Percentiles rank a stretch among this genome's conserved stretches.
Conservation (phyloP, 2,888 invertebrate species). For the Tromatobia lineatoria region DNA sequence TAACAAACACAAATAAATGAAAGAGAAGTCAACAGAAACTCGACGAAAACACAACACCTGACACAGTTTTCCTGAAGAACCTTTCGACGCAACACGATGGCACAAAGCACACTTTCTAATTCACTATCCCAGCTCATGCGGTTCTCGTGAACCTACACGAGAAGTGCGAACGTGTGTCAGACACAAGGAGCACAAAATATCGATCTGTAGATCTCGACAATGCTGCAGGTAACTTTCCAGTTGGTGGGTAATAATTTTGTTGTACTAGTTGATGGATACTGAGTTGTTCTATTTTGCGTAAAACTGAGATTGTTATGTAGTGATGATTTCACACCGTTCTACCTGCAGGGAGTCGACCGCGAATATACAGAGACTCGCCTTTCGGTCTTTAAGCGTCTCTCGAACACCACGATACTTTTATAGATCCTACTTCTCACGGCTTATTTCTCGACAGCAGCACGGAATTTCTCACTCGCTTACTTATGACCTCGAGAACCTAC, state of each 20-base stretch:
- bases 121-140: slow-evolving; percentile 50
- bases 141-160: neutral
- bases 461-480: slow-evolving; percentile 11
- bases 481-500: slow-evolving; percentile 29
- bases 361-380: slow-evolving; percentile 2
- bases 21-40: neutral
- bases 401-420: slow-evolving; percentile 6
- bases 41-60: slow-evolving; percentile 32
- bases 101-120: slow-evolving; percentile 75
- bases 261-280: neutral
- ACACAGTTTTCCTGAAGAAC: slow-evolving; percentile 47
- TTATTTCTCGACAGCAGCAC: slow-evolving; percentile 11
- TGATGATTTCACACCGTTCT: slow-evolving; percentile 54
- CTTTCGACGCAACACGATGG: slow-evolving; percentile 31
- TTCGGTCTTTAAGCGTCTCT: neutral
- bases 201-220: neutral
- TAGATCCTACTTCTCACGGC: slow-evolving; percentile 16
- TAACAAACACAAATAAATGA: neutral
- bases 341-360: slow-evolving; percentile 9
- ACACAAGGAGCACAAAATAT: neutral
- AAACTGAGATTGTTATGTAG: neutral
- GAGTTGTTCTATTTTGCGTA: neutral
- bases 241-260: neutral
- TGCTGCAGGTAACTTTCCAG: neutral
- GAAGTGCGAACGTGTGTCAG: neutral